Evolutionary conservation across 2,888 invertebrate species (phyloP).

Genomic region (Gandaritis pyraliata): DNA sequence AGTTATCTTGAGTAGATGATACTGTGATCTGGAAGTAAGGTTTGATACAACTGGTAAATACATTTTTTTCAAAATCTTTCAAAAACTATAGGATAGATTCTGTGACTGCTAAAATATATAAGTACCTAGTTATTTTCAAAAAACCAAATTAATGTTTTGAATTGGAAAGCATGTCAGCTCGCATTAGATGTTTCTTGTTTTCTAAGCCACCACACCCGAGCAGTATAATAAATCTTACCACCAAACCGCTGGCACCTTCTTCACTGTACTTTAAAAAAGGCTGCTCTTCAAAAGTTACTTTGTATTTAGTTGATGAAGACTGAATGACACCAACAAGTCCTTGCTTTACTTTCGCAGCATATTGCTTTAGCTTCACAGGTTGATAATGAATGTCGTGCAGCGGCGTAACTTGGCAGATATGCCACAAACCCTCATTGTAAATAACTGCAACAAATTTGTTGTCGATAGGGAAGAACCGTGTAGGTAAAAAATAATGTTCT

Average conservation of each 20-base stretch:
- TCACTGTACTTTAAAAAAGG: conserved; percentile 67
- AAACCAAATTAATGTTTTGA: too few species aligned
- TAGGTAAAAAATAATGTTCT: too few species aligned
- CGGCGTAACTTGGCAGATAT: conserved; percentile 69
- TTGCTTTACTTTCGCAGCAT: conserved; percentile 72
- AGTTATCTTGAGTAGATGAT: conserved; percentile 53
- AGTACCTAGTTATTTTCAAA: too few species aligned
- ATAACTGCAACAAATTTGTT: conserved; percentile 59
- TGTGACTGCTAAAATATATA: too few species aligned
- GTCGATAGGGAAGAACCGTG: too few species aligned
- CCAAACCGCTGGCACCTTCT: conserved; percentile 68
- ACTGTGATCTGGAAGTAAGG: conserved; percentile 62
- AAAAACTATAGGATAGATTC: too few species aligned
- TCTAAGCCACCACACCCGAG: too few species aligned
- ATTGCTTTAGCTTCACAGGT: conserved; percentile 71
- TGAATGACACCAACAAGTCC: conserved; percentile 59
- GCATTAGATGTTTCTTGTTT: too few species aligned
- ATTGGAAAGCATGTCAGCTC: too few species aligned
- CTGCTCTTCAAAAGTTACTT: conserved; percentile 62
- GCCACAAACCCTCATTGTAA: conserved; percentile 74
- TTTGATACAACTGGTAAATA: background rate
- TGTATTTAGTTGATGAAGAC: conserved; percentile 60
- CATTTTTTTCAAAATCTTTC: too few species aligned
- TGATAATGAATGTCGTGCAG: conserved; percentile 65
- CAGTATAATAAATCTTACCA: conserved; percentile 52